A percentile compares a stretch with the other conserved stretches of the same genome.
Evolutionary conservation across 92 coral and sea anemone species (phyloP).

Genomic region (Actinernus sp.): DNA sequence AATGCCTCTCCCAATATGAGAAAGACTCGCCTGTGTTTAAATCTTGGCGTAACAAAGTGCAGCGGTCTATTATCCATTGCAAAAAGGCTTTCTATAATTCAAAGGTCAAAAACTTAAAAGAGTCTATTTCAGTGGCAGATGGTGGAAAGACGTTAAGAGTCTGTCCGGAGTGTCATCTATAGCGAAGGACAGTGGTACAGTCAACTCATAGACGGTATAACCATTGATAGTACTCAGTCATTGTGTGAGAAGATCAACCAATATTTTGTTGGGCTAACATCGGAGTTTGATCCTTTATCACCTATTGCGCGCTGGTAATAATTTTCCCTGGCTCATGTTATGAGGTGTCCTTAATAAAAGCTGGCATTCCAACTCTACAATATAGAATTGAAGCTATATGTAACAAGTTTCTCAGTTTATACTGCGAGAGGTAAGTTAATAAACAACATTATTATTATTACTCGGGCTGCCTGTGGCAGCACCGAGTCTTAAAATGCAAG

Average conservation of each 20-base stretch:
- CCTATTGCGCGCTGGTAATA: no score
- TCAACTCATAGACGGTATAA: constrained; percentile 33
- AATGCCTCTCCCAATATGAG: no score
- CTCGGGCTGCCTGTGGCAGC: no score
- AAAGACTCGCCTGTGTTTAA: no score
- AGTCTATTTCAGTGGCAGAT: constrained; percentile 18
- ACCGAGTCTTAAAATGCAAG: no score
- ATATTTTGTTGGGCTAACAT: constrained; percentile 32
- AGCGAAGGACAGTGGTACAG: constrained; percentile 24
- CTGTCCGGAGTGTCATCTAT: constrained; percentile 33
- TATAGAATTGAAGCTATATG: no score
- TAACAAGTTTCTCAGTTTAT: no score
- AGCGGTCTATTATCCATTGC: constrained; percentile 16
- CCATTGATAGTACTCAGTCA: constrained; percentile 1
- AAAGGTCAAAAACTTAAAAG: constrained; percentile 24
- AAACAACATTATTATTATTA: no score
- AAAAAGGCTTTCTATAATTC: constrained; percentile 28
- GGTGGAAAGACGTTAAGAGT: constrained; percentile 55
- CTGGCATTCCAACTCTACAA: no score
- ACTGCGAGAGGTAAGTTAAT: no score
- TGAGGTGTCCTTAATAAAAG: no score
- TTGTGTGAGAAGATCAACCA: constrained; percentile 31
- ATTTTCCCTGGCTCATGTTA: no score
- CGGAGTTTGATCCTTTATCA: constrained; percentile 15
- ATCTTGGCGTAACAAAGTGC: constrained; percentile 58